A percentile compares a stretch with the other conserved stretches of the same genome.
Evolutionary conservation across 1,140 invertebrate species (phyloP).

Genomic region (Protaetia brevitarsis): DNA sequence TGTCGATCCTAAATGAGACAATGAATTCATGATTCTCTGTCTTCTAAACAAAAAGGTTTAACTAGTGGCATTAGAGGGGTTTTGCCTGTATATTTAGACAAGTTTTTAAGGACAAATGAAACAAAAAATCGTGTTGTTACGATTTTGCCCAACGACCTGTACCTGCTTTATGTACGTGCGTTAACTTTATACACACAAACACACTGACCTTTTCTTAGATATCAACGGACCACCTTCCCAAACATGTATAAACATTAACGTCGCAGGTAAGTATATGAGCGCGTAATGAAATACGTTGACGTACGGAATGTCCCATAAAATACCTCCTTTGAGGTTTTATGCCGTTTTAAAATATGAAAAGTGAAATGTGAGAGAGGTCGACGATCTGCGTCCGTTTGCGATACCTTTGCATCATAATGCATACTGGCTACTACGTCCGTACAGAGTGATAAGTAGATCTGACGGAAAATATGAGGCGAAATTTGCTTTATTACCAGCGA

Average conservation of each 20-base stretch:
- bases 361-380: conserved; percentile 5
- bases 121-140: background rate
- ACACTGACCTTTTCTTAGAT: conserved; percentile 11
- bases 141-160: background rate
- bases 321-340: conserved; percentile 18
- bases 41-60: no score
- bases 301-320: conserved; percentile 6
- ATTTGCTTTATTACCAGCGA: background rate
- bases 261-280: conserved; percentile 9
- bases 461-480: background rate
- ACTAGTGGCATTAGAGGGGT: no score
- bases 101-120: no score
- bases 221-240: conserved; percentile 4
- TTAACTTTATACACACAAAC: conserved; percentile 2
- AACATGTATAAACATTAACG: background rate
- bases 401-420: background rate
- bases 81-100: no score
- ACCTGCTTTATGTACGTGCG: background rate
- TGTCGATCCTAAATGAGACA: no score
- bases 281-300: conserved; percentile 14
- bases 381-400: background rate
- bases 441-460: background rate
- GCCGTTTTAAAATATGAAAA: conserved; percentile 17
- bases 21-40: no score
- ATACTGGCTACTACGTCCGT: no score